Percentiles rank a stretch among this genome's conserved stretches.
Evolutionary conservation across 2,888 invertebrate genomes (phyloP).

Genomic region (Thalpophila matura): DNA sequence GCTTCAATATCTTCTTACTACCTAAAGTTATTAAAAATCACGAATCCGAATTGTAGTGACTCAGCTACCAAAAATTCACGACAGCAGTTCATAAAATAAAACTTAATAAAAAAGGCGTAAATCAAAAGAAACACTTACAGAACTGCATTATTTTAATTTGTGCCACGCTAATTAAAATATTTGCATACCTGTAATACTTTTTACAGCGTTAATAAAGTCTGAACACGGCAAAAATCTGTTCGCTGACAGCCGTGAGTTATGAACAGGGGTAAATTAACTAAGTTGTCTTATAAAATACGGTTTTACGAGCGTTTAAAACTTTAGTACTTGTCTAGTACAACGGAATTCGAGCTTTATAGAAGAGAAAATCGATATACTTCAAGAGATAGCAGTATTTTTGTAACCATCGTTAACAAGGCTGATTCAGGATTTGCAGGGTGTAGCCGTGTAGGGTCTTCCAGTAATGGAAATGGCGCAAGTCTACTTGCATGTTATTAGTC

Average conservation of each 20-base stretch:
- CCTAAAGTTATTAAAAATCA: too few species aligned
- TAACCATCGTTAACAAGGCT: too few species aligned
- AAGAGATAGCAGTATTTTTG: too few species aligned
- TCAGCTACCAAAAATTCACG: too few species aligned
- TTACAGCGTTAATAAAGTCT: slow-evolving; percentile 41
- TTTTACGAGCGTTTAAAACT: slow-evolving; percentile 69
- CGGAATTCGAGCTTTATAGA: slow-evolving; percentile 20
- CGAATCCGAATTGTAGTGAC: too few species aligned
- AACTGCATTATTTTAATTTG: slow-evolving; percentile 13
- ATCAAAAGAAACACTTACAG: neutral
- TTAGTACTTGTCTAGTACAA: slow-evolving; percentile 37
- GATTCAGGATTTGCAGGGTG: neutral
- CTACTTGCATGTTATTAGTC: too few species aligned
- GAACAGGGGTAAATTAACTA: slow-evolving; percentile 68
- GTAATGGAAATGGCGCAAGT: too few species aligned
- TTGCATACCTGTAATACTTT: slow-evolving; percentile 40
- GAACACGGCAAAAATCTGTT: slow-evolving; percentile 44
- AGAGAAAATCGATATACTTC: slow-evolving; percentile 2
- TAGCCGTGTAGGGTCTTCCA: too few species aligned
- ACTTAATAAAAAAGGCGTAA: neutral
- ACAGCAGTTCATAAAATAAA: too few species aligned
- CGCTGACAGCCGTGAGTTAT: slow-evolving; percentile 48
- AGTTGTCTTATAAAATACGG: slow-evolving; percentile 68
- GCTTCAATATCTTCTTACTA: too few species aligned
- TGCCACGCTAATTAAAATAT: slow-evolving; percentile 47